Evolutionary conservation across 2,797 vertebrate species (phyloP).

Genomic region (Merluccius polli): DNA sequence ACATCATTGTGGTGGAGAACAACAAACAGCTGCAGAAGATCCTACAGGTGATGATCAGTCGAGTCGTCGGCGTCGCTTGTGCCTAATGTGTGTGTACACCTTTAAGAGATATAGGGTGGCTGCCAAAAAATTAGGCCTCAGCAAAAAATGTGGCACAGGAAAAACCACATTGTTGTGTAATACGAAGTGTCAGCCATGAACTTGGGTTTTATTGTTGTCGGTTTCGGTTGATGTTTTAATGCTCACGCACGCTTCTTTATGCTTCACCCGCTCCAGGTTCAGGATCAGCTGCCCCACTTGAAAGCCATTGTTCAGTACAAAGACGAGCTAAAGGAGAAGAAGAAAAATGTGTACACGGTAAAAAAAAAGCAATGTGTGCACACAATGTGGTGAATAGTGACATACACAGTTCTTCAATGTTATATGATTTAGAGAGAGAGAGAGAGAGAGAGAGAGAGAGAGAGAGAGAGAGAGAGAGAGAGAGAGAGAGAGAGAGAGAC

Average conservation of each 20-base stretch:
- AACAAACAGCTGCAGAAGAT: slow-evolving; percentile 91
- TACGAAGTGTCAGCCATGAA: not conserved
- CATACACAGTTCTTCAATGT: too few species aligned
- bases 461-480: too few species aligned
- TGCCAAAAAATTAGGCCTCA: too few species aligned
- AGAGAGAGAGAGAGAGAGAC: too few species aligned
- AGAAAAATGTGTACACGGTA: slow-evolving; percentile 86
- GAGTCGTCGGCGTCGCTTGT: too few species aligned
- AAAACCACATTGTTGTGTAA: not conserved
- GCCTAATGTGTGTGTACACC: too few species aligned
- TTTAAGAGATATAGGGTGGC: too few species aligned
- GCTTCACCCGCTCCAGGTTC: slow-evolving; percentile 65
- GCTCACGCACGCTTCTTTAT: not conserved
- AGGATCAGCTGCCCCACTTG: slow-evolving; percentile 76
- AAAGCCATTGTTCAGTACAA: slow-evolving; percentile 91
- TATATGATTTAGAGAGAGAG: too few species aligned
- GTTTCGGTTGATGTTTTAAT: not conserved
- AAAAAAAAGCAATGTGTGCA: slow-evolving; percentile 33
- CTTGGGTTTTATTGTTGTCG: not conserved
- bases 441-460: too few species aligned
- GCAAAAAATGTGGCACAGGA: not conserved
- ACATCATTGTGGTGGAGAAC: slow-evolving; percentile 89
- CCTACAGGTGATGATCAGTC: slow-evolving; percentile 90
- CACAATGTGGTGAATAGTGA: not conserved
- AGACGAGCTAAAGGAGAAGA: slow-evolving; percentile 76